phyloP scores from a whole-genome alignment of 2,797 vertebrate species.

The Smutsia temminckii region DNA sequence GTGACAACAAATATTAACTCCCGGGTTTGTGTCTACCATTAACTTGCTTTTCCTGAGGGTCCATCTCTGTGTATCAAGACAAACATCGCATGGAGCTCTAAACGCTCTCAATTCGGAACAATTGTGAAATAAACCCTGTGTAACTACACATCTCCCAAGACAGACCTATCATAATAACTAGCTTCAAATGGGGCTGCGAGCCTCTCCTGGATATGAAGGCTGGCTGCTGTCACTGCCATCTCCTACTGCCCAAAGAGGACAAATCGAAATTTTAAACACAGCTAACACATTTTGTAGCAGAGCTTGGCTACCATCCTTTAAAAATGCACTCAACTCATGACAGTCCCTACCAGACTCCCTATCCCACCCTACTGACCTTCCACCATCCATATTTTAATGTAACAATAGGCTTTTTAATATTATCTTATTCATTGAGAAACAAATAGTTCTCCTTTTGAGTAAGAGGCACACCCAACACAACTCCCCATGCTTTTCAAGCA shows the following conservation, averaged over 20 bases:
- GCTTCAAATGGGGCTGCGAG: constrained; percentile 58
- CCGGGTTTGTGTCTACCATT: constrained; percentile 80
- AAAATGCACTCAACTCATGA: neutral
- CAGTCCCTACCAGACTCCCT: neutral
- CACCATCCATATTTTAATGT: neutral
- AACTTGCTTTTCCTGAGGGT: constrained; percentile 83
- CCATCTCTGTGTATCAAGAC: constrained; percentile 67
- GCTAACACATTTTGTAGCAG: constrained; percentile 29
- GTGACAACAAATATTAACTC: constrained; percentile 82
- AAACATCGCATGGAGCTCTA: constrained; percentile 62
- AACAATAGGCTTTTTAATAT: neutral
- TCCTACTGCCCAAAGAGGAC: constrained; percentile 48
- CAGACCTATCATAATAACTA: constrained; percentile 56
- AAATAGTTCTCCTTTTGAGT: neutral
- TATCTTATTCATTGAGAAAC: neutral
- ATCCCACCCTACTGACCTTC: neutral
- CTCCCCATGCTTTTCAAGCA: neutral
- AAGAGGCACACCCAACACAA: neutral
- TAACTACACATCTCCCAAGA: constrained; percentile 72
- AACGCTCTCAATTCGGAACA: constrained; percentile 71
- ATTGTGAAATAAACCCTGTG: constrained; percentile 68
- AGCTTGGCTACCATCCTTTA: neutral
- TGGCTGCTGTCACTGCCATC: constrained; percentile 21
- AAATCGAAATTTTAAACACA: constrained; percentile 60
- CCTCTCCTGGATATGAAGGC: constrained; percentile 12